Conservation (phyloP, 2,888 invertebrate species). For the Opisthograptis luteolata region DNA sequence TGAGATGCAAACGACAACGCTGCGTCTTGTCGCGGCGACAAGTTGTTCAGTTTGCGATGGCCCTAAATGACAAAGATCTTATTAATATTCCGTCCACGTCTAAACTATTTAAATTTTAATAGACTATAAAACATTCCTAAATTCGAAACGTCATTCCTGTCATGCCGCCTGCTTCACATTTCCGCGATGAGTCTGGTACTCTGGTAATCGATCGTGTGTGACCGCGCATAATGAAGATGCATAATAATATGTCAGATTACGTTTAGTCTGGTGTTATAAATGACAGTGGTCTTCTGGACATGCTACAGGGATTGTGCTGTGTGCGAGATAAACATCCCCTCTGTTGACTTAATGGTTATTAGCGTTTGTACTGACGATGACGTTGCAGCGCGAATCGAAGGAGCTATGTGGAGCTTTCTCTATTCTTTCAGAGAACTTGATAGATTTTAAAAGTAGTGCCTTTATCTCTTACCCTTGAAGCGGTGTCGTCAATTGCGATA, state of each 20-base stretch:
- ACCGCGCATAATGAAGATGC: constrained; percentile 70
- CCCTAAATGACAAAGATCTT: constrained; percentile 12
- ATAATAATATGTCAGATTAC: constrained; percentile 51
- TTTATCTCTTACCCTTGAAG: no score
- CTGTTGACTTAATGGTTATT: neutral
- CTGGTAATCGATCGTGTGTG: constrained; percentile 66
- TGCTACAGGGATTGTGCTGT: neutral
- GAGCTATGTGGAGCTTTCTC: no score
- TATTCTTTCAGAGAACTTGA: no score
- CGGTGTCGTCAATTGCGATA: no score
- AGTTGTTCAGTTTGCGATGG: no score
- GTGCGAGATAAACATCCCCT: constrained; percentile 9
- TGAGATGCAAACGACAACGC: no score
- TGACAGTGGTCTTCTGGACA: constrained; percentile 22
- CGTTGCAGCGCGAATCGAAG: no score
- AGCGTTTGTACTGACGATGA: neutral
- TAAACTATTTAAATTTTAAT: constrained; percentile 41
- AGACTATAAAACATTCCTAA: constrained; percentile 47
- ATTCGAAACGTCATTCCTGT: constrained; percentile 49
- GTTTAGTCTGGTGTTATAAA: constrained; percentile 34
- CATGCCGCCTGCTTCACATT: constrained; percentile 50
- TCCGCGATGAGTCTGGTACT: constrained; percentile 43
- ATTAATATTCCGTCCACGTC: constrained; percentile 34
- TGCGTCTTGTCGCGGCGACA: no score
- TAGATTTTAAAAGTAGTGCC: no score